These are phyloP conservation scores for Leptosomus discolor DNA, from an alignment of 2,113 vertebrate genomes.

Conservation along the genomic window DNA sequence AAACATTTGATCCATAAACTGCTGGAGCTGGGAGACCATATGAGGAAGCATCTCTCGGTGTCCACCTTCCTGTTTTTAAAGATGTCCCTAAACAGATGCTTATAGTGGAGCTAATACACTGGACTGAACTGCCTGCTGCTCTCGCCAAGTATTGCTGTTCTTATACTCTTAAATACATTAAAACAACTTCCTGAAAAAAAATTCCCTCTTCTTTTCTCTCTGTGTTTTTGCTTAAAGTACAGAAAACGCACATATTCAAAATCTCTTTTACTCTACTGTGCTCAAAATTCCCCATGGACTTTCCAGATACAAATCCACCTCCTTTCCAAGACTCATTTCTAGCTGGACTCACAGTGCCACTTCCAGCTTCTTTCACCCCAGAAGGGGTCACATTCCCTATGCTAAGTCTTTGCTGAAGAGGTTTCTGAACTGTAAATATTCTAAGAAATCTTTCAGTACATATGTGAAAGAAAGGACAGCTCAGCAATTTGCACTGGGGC, in stretches of 20 bases:
- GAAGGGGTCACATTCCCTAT: neutral
- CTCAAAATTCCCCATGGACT: neutral
- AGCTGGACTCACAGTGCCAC: neutral
- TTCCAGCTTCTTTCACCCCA: neutral
- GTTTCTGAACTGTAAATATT: neutral
- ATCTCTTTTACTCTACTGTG: neutral
- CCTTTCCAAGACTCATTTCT: neutral
- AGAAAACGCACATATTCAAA: neutral
- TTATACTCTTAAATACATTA: neutral
- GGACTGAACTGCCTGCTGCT: neutral
- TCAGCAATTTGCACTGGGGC: neutral
- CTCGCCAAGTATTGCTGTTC: neutral
- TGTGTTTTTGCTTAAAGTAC: neutral
- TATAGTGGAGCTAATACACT: neutral
- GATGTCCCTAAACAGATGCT: neutral
- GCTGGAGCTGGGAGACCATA: neutral
- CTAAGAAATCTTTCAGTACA: neutral
- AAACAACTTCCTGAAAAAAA: neutral
- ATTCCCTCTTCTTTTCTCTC: neutral
- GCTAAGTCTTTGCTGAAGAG: neutral
- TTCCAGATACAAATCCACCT: neutral
- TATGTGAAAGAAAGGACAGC: neutral
- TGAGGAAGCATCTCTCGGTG: neutral
- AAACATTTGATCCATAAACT: neutral
- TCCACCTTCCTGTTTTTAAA: neutral